Evolutionary conservation across 2,113 vertebrate genomes (phyloP), one percentile per base, ranked within the genome.

Genomic region (Amazona guildingii): DNA sequence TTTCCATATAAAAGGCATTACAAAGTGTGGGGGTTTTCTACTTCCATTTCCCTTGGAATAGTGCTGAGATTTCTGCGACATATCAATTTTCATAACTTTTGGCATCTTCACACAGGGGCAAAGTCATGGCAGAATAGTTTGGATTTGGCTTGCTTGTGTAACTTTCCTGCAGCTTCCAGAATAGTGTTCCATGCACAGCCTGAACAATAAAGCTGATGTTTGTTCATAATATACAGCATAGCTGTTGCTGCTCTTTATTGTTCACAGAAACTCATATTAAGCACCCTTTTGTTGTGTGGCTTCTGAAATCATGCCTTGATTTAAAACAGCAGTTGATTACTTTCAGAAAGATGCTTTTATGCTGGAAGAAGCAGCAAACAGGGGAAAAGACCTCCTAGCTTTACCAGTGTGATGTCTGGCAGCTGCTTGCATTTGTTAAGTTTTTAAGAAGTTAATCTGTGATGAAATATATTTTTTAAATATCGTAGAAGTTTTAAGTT

Each of bases 41-140:
- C 55, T 83, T 96, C 17, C 7, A 17, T 90, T 93, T 97, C 88
- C 88, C 46, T 95, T 92, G 80, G 62, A 97, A 67, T 88, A 93
- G 57, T 91, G 67, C 69, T 68, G 44, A 62, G 64, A 81, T 82
- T 88, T 44, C 41, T 55, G 13, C 51, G 44, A 54, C 41, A 70
- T 83, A 63, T 17, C 6, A 16, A 57, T 88, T 94, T 81, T 44
- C 81, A 23, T 69, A 54, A 83, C 21, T 35, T 67, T 13, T 46
- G 83, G 37, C 75, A 62, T 95, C 77, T 92, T 91, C 78, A 76
- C 20, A 25, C 43, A 66, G 31, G 81, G 24, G 55, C 82, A 92
- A 94, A 84, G 44, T 48, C 0, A 39, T 51, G 35, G 48, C 31
- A 54, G 20, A 12, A 48, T 87, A 39, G 28, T 73, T 92, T 27